Evolutionary conservation across 2,113 vertebrate genomes (phyloP).

Genomic region (Lanius collurio): DNA sequence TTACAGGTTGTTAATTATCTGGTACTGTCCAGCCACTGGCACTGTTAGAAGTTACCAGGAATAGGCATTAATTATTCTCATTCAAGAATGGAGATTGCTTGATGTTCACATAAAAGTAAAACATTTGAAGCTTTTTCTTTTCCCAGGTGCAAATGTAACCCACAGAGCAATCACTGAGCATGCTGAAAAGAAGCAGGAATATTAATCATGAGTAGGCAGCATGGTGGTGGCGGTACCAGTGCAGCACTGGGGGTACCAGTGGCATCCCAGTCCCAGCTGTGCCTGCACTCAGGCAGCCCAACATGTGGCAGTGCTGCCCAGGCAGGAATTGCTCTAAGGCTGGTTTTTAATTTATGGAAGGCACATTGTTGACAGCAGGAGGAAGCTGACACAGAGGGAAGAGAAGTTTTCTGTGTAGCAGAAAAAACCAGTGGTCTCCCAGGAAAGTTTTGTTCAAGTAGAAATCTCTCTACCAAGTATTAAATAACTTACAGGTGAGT

Average conservation of each 20-base stretch:
- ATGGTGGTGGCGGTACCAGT: accelerated
- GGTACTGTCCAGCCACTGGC: neutral
- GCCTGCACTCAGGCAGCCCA: neutral
- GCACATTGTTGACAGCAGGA: neutral
- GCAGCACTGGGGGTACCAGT: neutral
- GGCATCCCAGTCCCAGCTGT: neutral
- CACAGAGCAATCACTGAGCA: neutral
- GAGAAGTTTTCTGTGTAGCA: neutral
- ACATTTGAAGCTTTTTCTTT: neutral
- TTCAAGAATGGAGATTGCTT: neutral
- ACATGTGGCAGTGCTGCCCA: accelerated
- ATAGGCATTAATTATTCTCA: neutral
- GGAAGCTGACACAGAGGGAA: neutral
- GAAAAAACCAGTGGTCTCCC: neutral
- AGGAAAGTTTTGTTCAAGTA: neutral
- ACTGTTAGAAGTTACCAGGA: neutral
- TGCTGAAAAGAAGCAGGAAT: neutral
- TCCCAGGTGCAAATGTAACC: neutral
- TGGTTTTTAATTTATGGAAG: neutral
- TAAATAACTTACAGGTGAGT: slow-evolving; percentile 91
- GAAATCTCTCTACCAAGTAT: neutral
- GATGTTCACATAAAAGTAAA: neutral
- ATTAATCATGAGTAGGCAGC: accelerated
- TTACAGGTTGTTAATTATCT: slow-evolving; percentile 3
- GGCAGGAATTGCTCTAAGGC: neutral